These are phyloP conservation scores for Phrixothrix hirtus DNA, from an alignment of 2,888 invertebrate species.

Conservation along the genomic window DNA sequence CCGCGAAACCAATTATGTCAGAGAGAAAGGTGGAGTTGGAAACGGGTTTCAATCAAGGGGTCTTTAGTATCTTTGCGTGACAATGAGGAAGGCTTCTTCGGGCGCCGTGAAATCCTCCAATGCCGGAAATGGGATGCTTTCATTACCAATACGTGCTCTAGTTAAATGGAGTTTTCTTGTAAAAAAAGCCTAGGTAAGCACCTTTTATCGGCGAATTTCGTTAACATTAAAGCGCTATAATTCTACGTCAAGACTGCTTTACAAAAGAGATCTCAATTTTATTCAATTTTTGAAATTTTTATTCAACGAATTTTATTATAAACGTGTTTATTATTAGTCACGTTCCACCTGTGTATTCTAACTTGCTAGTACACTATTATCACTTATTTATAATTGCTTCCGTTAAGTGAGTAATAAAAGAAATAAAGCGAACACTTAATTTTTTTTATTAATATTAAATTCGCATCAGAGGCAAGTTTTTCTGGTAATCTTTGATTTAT, in stretches of 20 bases:
- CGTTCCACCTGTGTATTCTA: too few relatives aligned
- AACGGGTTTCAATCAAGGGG: slow-evolving; percentile 55
- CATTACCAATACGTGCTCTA: slow-evolving; percentile 56
- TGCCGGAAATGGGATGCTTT: slow-evolving; percentile 55
- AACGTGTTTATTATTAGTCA: too few relatives aligned
- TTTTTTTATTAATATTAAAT: too few relatives aligned
- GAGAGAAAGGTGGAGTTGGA: slow-evolving; percentile 49
- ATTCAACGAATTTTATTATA: too few relatives aligned
- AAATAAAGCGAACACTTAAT: too few relatives aligned
- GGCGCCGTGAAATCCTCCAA: slow-evolving; percentile 39
- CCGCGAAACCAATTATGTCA: slow-evolving; percentile 50
- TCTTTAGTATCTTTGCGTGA: slow-evolving; percentile 56
- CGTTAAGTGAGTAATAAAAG: too few relatives aligned
- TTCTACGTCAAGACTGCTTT: slow-evolving; percentile 13
- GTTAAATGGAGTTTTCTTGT: slow-evolving; percentile 58
- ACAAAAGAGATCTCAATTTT: slow-evolving; percentile 14
- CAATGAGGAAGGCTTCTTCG: slow-evolving; percentile 46
- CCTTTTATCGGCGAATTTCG: slow-evolving; percentile 52
- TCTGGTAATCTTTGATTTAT: slow-evolving; percentile 3
- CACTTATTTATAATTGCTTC: too few relatives aligned
- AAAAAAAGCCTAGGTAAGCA: slow-evolving; percentile 55
- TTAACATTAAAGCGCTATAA: slow-evolving; percentile 25
- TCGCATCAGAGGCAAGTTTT: too few relatives aligned
- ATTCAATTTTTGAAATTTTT: slow-evolving; percentile 7
- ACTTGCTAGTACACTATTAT: too few relatives aligned